Conservation (phyloP, 2,113 vertebrate genomes). For the Acanthochromis polyacanthus region DNA sequence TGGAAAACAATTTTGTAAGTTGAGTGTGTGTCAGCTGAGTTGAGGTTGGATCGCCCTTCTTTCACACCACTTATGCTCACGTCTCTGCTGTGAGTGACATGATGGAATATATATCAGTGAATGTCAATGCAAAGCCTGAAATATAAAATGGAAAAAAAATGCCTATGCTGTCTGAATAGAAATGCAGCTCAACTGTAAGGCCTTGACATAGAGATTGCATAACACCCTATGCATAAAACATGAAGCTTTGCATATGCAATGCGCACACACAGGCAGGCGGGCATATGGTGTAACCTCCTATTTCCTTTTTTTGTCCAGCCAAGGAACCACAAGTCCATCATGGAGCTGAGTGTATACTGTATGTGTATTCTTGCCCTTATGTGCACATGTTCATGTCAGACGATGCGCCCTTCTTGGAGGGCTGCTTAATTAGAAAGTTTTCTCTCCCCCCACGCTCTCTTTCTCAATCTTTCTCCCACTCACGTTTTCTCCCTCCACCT, state of each 20-base stretch:
- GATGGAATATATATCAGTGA: constrained; percentile 48
- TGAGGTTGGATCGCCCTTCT: constrained; percentile 26
- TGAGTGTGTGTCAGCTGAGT: constrained; percentile 31
- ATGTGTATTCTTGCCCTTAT: constrained; percentile 19
- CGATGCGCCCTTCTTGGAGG: constrained; percentile 27
- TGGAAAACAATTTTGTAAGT: constrained; percentile 31
- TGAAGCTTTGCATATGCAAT: constrained; percentile 70
- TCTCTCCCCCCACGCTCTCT: neutral
- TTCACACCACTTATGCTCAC: constrained; percentile 39
- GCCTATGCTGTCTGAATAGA: constrained; percentile 59
- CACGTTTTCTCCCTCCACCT: constrained; percentile 40
- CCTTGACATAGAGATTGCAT: constrained; percentile 75
- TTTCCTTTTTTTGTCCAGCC: constrained; percentile 59
- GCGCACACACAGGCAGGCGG: constrained; percentile 58
- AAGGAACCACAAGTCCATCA: constrained; percentile 57
- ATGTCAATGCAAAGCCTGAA: constrained; percentile 52
- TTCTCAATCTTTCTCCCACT: constrained; percentile 34
- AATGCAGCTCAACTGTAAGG: constrained; percentile 58
- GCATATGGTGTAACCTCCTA: constrained; percentile 65
- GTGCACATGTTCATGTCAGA: constrained; percentile 39
- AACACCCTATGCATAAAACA: constrained; percentile 80
- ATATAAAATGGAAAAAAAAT: constrained; percentile 48
- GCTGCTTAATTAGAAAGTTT: constrained; percentile 48
- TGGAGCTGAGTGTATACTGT: constrained; percentile 24
- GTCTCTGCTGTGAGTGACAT: constrained; percentile 58